Evolutionary conservation across 1,140 invertebrate species (phyloP).

Genomic region (Chrysopa pallens): DNA sequence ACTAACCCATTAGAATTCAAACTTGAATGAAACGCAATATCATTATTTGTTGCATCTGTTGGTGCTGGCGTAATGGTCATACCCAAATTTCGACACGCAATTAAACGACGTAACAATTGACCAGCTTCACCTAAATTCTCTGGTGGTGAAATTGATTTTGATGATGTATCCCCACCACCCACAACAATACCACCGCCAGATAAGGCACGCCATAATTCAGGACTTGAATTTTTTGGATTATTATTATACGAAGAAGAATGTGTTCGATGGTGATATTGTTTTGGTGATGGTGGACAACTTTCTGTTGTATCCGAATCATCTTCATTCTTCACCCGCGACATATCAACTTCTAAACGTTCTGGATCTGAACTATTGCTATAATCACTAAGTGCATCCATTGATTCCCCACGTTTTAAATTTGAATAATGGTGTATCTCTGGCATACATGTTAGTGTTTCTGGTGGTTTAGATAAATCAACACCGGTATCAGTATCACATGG

Average conservation of each 20-base stretch:
- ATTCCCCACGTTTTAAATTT: constrained; percentile 10
- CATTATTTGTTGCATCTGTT: constrained; percentile 15
- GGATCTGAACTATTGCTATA: constrained; percentile 35
- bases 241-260: background rate
- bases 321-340: constrained; percentile 16
- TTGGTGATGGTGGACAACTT: constrained; percentile 15
- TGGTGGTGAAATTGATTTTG: too few species aligned
- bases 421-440: background rate
- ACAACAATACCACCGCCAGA: background rate
- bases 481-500: background rate
- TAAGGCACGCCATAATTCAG: background rate
- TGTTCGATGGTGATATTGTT: constrained; percentile 4
- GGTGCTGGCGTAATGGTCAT: constrained; percentile 35
- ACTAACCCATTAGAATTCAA: background rate
- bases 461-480: background rate
- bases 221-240: background rate
- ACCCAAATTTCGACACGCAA: constrained; percentile 51
- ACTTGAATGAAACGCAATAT: background rate
- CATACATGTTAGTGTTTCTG: constrained; percentile 1
- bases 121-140: constrained; percentile 37
- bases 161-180: background rate
- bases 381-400: constrained; percentile 20
- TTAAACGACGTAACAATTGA: constrained; percentile 48
- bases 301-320: constrained; percentile 19
- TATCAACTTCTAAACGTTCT: constrained; percentile 30